Evolutionary conservation across 1,140 invertebrate species (phyloP), one percentile per base, ranked within the genome.

Genomic region (Drosophila eugracilis): DNA sequence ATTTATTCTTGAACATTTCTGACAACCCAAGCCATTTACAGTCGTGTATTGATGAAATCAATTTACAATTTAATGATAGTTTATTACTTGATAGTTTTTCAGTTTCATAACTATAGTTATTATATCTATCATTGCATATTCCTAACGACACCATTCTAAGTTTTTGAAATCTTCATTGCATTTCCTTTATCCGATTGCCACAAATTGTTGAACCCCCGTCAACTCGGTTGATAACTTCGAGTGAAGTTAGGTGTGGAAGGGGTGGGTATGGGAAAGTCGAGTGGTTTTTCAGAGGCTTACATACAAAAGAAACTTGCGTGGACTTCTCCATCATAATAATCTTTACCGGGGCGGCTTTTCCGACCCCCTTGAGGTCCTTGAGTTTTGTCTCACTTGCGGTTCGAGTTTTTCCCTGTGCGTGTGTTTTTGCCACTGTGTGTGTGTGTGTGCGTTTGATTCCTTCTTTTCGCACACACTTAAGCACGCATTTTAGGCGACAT

Each of bases 401-500:
- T 65, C 24, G 30, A 58, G 54, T 28, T 45, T 48, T 63, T 28
- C 26, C n/a, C 32, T 42, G 3, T 48, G 26, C 24, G n/a, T 57
- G 17, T 57, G 12, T 47, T 17, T 28, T 17, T 34, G 19, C 21
- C 6, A 32, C 28, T 32, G 10, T 32, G 30, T 12, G 30, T 12
- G 9, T 65, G 41, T 22, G 21, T 67, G 22, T 57, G 30, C 58
- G 53, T 71, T 70, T 71, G 67, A 66, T 66, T 66, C 60, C 63
- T 66, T 66, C 59, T 49, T 42, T 67, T 67, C 63, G 63, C 63
- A 67, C 63, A 66, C 63, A 67, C 63, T 67, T 67, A 21, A 67
- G 63, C 63, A 67, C 63, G 63, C 59, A 67, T 67, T 67, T 67
- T 67, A 66, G 63, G 58, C 62, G 62, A 66, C 62, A 66, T 36